These are phyloP conservation scores for Dorcus hopei DNA, from an alignment of 2,888 invertebrate genomes.

Conservation along the genomic window DNA sequence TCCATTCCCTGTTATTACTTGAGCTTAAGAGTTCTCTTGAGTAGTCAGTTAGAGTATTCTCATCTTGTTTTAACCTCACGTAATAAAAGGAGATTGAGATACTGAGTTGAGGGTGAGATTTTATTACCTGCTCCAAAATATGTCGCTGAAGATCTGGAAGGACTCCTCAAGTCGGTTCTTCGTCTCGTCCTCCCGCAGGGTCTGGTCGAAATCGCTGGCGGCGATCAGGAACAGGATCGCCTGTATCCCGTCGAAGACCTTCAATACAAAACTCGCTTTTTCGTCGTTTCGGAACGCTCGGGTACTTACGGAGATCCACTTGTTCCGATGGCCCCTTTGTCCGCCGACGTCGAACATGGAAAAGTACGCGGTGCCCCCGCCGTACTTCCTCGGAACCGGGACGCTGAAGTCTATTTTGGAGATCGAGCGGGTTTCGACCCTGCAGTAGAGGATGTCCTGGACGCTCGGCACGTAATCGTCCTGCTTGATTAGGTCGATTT, in stretches of 20 bases:
- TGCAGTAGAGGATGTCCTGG: constrained; percentile 73
- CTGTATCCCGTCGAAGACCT: constrained; percentile 79
- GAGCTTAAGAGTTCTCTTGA: too few relatives aligned
- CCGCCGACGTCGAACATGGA: constrained; percentile 86
- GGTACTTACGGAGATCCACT: constrained; percentile 69
- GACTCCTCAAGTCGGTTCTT: constrained; percentile 73
- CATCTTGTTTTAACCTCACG: too few relatives aligned
- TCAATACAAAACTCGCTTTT: constrained; percentile 15
- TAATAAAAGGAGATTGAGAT: too few relatives aligned
- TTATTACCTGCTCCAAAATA: constrained; percentile 69
- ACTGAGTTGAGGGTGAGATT: neutral
- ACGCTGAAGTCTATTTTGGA: constrained; percentile 74
- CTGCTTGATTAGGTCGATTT: constrained; percentile 63
- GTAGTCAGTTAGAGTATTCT: too few relatives aligned
- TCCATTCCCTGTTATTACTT: too few relatives aligned
- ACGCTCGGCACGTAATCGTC: constrained; percentile 68
- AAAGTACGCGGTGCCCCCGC: constrained; percentile 68
- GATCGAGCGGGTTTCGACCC: constrained; percentile 70
- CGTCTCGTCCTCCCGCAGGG: constrained; percentile 64
- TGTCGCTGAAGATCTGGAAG: constrained; percentile 67
- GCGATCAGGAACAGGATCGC: constrained; percentile 79
- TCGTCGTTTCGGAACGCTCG: too few relatives aligned
- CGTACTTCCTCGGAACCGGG: constrained; percentile 66
- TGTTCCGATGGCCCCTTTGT: constrained; percentile 75
- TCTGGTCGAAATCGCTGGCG: constrained; percentile 77